Percentiles rank a stretch among this genome's conserved stretches.
Evolutionary conservation across 2,113 vertebrate species (phyloP).

Genomic region (Hemibates koningsi): DNA sequence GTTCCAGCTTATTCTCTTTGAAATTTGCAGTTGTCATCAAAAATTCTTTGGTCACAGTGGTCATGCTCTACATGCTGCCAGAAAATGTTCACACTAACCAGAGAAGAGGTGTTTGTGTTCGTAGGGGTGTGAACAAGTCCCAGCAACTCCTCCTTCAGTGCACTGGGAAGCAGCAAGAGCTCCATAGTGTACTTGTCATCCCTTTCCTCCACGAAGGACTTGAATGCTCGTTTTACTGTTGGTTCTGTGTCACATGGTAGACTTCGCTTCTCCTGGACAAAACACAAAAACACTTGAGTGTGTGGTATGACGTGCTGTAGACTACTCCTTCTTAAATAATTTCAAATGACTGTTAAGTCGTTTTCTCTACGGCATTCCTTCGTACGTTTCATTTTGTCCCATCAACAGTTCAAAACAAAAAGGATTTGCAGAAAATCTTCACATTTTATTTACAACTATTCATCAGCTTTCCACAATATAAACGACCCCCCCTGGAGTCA

Average conservation of each 20-base stretch:
- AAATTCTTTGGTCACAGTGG: background rate
- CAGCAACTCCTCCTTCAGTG: conserved; percentile 88
- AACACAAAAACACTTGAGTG: background rate
- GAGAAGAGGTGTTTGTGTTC: conserved; percentile 10
- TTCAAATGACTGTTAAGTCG: background rate
- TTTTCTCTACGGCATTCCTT: background rate
- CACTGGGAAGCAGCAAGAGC: conserved; percentile 88
- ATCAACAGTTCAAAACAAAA: background rate
- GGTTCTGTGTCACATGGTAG: conserved; percentile 78
- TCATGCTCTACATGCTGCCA: background rate
- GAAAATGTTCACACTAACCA: conserved; percentile 20
- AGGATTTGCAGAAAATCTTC: background rate
- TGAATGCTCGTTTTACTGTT: conserved; percentile 84
- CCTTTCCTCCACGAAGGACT: conserved; percentile 84
- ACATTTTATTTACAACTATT: background rate
- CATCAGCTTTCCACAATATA: background rate
- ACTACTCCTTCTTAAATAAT: background rate
- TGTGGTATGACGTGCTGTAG: background rate
- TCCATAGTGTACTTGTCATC: conserved; percentile 95
- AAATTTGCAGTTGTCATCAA: background rate
- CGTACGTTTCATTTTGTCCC: background rate
- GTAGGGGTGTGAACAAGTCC: conserved; percentile 72
- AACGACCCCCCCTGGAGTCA: background rate
- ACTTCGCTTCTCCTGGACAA: conserved; percentile 74
- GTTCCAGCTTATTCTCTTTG: background rate